These are phyloP conservation scores for Tenthredo livida DNA, from an alignment of 2,888 invertebrate species.

Conservation along the genomic window DNA sequence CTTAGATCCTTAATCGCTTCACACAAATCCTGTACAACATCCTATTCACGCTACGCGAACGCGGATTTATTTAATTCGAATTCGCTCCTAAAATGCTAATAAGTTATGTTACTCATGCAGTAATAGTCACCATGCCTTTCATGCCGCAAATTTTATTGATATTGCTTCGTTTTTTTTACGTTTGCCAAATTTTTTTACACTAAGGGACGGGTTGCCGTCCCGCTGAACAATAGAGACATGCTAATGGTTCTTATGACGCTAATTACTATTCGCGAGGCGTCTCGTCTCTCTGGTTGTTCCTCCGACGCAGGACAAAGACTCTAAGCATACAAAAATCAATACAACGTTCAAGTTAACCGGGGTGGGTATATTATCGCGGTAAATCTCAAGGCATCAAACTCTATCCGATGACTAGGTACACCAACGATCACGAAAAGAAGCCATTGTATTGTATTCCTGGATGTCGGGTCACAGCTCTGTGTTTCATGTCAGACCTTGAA, in stretches of 20 bases:
- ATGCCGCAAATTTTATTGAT: background rate
- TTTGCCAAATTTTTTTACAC: background rate
- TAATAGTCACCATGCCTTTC: background rate
- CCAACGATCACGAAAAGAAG: constrained; percentile 55
- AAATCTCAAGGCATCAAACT: constrained; percentile 65
- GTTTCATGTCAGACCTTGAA: constrained; percentile 66
- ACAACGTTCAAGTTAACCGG: constrained; percentile 30
- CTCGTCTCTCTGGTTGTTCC: constrained; percentile 44
- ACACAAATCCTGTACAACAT: constrained; percentile 29
- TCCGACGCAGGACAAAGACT: constrained; percentile 47
- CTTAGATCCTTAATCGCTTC: background rate
- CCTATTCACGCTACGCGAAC: background rate
- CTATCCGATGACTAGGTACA: constrained; percentile 64
- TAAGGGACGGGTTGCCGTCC: background rate
- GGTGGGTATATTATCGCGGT: background rate
- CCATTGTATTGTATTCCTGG: constrained; percentile 72
- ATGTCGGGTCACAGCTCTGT: constrained; percentile 69
- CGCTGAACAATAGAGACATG: constrained; percentile 46
- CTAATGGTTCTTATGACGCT: constrained; percentile 40
- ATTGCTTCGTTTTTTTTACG: background rate
- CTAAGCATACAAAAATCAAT: constrained; percentile 49
- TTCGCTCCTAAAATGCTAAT: background rate
- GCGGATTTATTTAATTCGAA: background rate
- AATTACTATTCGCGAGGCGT: constrained; percentile 49
- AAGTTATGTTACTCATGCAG: background rate